Evolutionary conservation across 2,888 invertebrate genomes (phyloP).

Genomic region (Acheta domesticus): DNA sequence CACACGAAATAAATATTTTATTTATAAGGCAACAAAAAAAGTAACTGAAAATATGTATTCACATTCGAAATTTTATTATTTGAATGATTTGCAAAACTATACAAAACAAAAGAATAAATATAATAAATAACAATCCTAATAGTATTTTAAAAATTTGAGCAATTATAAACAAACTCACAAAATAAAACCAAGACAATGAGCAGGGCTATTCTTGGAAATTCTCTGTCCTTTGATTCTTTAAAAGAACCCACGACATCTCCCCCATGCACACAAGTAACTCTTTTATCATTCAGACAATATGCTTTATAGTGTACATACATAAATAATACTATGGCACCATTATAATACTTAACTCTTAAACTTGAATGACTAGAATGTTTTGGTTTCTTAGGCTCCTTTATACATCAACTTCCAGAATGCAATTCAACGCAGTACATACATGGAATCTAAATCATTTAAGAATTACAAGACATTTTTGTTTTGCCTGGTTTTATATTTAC

Average conservation of each 20-base stretch:
- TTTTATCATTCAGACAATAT: neutral
- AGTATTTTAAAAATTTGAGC: neutral
- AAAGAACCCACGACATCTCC: neutral
- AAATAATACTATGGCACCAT: conserved; percentile 18
- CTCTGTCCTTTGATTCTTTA: neutral
- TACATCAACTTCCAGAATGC: neutral
- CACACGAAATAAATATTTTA: neutral
- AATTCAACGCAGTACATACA: neutral
- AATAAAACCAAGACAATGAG: neutral
- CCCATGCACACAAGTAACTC: neutral
- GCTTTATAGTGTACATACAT: neutral
- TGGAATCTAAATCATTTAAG: too few species aligned
- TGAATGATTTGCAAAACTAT: neutral
- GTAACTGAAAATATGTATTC: neutral
- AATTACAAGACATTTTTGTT: too few species aligned
- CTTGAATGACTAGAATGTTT: neutral
- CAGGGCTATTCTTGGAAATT: neutral
- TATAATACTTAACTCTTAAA: neutral
- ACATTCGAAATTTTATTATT: neutral
- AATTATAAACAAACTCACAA: neutral
- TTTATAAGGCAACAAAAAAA: neutral
- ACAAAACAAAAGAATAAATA: neutral
- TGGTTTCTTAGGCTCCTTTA: neutral
- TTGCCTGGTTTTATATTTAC: neutral
- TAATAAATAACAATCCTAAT: neutral